Evolutionary conservation across 2,888 invertebrate genomes (phyloP).

Genomic region (Dicyrtomina minuta): DNA sequence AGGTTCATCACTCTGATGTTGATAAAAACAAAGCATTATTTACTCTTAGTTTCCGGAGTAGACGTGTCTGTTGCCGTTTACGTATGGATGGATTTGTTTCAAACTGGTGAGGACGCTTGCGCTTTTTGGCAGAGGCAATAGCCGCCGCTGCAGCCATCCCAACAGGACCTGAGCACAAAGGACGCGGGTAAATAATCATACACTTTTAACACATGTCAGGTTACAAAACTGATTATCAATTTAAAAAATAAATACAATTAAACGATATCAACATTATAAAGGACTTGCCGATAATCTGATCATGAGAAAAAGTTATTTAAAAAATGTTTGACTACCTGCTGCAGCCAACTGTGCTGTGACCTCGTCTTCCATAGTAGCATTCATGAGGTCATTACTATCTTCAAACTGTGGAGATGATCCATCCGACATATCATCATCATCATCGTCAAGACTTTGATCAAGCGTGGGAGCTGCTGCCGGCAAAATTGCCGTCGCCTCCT

Average conservation of each 20-base stretch:
- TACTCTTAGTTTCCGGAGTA: slow-evolving; percentile 80
- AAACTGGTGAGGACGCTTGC: slow-evolving; percentile 92
- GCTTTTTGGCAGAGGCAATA: slow-evolving; percentile 91
- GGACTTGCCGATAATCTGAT: no score
- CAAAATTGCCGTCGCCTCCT: slow-evolving; percentile 46
- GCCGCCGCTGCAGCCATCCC: slow-evolving; percentile 97
- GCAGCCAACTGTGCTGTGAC: slow-evolving; percentile 94
- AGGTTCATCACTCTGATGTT: neutral
- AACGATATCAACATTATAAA: no score
- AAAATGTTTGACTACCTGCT: slow-evolving; percentile 69
- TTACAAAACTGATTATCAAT: neutral
- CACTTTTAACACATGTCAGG: slow-evolving; percentile 20
- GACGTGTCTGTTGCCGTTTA: slow-evolving; percentile 90
- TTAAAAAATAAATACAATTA: no score
- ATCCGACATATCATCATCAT: slow-evolving; percentile 79
- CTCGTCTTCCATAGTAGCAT: slow-evolving; percentile 84
- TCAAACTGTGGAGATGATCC: slow-evolving; percentile 68
- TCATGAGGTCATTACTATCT: slow-evolving; percentile 79
- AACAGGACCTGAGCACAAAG: slow-evolving; percentile 70
- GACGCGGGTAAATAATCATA: slow-evolving; percentile 31
- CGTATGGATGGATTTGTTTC: slow-evolving; percentile 96
- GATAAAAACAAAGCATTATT: neutral
- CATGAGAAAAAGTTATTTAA: neutral
- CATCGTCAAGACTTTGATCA: slow-evolving; percentile 61
- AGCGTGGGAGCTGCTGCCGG: slow-evolving; percentile 43